Base-by-base conservation (phyloP, 2,797 vertebrate species). In the Menidia menidia region DNA sequence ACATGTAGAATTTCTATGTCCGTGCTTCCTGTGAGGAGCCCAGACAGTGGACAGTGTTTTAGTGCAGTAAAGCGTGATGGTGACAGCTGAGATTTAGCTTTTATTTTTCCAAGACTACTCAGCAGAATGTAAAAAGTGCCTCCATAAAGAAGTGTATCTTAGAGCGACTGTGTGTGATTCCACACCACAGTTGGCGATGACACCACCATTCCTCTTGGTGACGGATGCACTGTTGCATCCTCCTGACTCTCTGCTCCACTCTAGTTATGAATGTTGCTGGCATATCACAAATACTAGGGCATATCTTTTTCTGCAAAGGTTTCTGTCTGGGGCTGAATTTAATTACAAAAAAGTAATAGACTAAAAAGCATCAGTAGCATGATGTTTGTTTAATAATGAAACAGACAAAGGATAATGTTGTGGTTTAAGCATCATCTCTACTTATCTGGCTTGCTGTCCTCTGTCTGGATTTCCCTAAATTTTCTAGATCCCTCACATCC, bases 21-120 rank as follows among this genome's bases (percentile, higher is more conserved):
- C 78, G 33, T 63, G 62, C 71, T 48, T 32, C 74, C 45, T 68
- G 69, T 18, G 1, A 50, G 60, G 68, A 61, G 81, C 77, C 75
- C 80, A 11, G 57, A 67, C 68, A 62, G 69, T 33, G 85, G 91
- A 84, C 87, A 89, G 83, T 90, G 87, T 88, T 91, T 69, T 81
- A 90, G 89, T 88, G 88, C 75, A 78, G 86, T 80, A 72, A 71
- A 80, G 86, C 53, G 16, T 73, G 72, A 75, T 74, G 70, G 77
- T 89, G 91, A 91, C 92, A 93, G 89, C 81, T 64, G 79, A 90
- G 92, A 93, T 93, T 91, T 90, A 92, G 88, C 84, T 88, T 91
- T 91, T 91, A 89, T 92, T 91, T 92, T 93, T 89, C 87, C 82
- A 93, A 80, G 86, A 82, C 90, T 86, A 92, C 92, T 93, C 92